Evolutionary conservation across 30 jellyfish, hydroid and myxozoan genomes (phyloP), one percentile per base, ranked within the genome.

Genomic region (Mastigias papua): DNA sequence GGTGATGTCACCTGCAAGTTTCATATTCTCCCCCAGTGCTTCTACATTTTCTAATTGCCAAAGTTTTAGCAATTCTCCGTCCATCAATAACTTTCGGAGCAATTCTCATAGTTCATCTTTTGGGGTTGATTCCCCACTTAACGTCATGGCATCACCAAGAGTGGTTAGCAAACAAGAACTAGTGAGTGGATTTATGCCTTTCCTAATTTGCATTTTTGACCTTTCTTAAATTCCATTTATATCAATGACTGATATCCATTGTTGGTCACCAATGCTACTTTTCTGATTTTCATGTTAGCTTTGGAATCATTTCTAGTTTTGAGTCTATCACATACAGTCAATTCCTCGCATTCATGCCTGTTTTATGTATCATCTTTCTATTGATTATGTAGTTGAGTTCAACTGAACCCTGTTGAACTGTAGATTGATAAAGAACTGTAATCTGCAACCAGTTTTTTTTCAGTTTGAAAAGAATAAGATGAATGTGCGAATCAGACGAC

Each of bases 391-490:
- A 8, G 60, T 46, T 6, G 8, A 46, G 60, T 16, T 8, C 8
- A 54, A 5, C 17, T 54, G 7, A 5, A 19, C 17, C 17, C 27
- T 54, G 67, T 3, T 10, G 9, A 6, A 54, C 67, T 54, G 7
- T 11, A 54, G 9, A 3, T 54, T 10, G 9, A 5, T 54, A 5
- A 54, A 19, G 26, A 54, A 54, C 67, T 2, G 26, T 0, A 5
- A 0, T 25, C 7, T 19, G 0, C 25, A n/a, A 54, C 17, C 0
- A 54, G 27, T 3, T 48, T 30, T 27, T 3, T 54, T 35, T 30
- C 33, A 81, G 91, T 81, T 81, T 54, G 91, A 81, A 48, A 81
- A 51, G 76, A 81, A 81, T 63, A 81, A 81, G 67, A 33, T 81
- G 48, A 81, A 81, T 48, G 75, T 70, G 61, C 58, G 84, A 48